Base-by-base conservation (phyloP, 1,140 invertebrate species). In the Drosophila punjabiensis region DNA sequence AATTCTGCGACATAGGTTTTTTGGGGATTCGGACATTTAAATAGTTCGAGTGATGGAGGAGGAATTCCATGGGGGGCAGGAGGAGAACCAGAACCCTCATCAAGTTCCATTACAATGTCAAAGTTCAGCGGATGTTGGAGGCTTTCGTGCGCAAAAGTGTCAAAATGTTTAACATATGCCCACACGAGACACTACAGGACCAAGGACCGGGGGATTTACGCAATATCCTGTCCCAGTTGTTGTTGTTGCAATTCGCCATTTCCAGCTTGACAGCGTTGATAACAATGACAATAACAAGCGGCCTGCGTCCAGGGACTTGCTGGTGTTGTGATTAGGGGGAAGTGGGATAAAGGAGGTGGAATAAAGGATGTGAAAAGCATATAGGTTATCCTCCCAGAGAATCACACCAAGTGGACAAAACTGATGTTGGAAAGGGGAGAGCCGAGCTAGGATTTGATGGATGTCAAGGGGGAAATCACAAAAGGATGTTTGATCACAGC, bases 121-220 rank as follows among this genome's bases (percentile, higher is more conserved):
- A 62, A 89, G 85, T 81, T 87, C 62, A 53, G 63, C 67, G 77
- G 65, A 62, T 60, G 63, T 74, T 43, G 69, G 41, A 48, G 67
- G 62, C 58, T 47, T 69, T 67, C 53, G 69, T 81, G 84, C 73
- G 78, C 78, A 88, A 87, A 87, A 88, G 84, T 88, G 81, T 88
- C 84, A 88, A 88, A 89, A 88, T 88, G 74, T 79, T 84, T 70
- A 89, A 88, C 85, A 89, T 89, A 88, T 84, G 81, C 84, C 84
- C 84, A 88, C 84, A 87, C 65, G 84, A 88, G 84, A 83, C 68
- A 63, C 45, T n/a, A 16, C 53, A 64, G 48, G 24, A 59, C 43
- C 48, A 50, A 28, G 20, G 45, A 48, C 13, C 33, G 32, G 13
- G 30, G 28, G 4, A 43, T 32, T 43, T 33, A 39, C 33, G n/a